phyloP scores from a whole-genome alignment of 2,113 vertebrate species.

The Erythrocebus patas region DNA sequence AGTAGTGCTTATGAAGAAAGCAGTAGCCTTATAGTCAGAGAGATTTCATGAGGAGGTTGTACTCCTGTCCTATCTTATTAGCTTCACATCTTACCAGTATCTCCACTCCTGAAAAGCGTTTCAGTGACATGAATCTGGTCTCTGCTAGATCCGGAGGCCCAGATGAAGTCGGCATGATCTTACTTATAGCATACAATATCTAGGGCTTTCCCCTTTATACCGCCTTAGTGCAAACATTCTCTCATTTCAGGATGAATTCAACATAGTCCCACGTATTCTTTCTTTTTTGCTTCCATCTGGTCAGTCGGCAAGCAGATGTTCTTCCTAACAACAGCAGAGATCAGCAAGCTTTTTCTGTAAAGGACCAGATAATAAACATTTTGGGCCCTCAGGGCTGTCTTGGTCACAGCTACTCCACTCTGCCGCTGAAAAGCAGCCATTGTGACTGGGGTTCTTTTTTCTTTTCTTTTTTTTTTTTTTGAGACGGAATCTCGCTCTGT shows the following conservation, averaged over 20 bases:
- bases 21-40: not conserved
- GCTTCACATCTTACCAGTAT: not conserved
- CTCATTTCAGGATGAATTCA: not conserved
- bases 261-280: fast-evolving
- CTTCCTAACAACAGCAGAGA: not conserved
- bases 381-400: not conserved
- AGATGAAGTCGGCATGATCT: not conserved
- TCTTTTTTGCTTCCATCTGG: not conserved
- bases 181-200: not conserved
- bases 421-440: not conserved
- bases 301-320: not conserved
- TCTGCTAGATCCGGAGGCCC: not conserved
- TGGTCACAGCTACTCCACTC: not conserved
- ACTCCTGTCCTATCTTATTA: not conserved
- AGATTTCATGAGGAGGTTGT: not conserved
- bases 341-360: not conserved
- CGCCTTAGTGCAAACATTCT: not conserved
- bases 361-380: not conserved
- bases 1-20: not conserved
- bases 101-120: not conserved
- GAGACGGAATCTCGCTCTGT: no score
- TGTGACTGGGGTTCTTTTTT: not conserved
- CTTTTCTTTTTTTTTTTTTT: no score
- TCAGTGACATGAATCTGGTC: not conserved
- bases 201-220: fast-evolving